Evolutionary conservation across 2,888 invertebrate species (phyloP).

Genomic region (Coenonympha glycerion): DNA sequence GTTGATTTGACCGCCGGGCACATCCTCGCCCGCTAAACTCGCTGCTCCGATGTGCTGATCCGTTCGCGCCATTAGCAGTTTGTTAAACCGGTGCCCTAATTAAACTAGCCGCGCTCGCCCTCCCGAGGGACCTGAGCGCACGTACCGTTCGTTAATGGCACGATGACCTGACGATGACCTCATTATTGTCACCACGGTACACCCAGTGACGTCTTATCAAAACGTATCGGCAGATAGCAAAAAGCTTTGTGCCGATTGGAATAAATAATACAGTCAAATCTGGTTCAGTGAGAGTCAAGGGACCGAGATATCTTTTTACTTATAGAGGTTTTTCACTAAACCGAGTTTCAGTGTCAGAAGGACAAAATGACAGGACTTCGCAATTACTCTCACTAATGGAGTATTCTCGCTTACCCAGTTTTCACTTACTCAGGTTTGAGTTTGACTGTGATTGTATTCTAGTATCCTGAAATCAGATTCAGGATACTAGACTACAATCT

Average conservation of each 20-base stretch:
- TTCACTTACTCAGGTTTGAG: too few relatives aligned
- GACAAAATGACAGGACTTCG: too few relatives aligned
- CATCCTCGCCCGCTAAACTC: slow-evolving; percentile 30
- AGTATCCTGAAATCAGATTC: too few relatives aligned
- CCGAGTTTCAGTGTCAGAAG: too few relatives aligned
- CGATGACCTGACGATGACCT: slow-evolving; percentile 4
- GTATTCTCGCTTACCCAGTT: too few relatives aligned
- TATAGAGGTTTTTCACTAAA: too few relatives aligned
- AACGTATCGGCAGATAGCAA: neutral
- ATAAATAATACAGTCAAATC: too few relatives aligned
- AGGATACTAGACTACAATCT: too few relatives aligned
- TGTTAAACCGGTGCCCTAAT: slow-evolving; percentile 39
- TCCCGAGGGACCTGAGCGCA: slow-evolving; percentile 13
- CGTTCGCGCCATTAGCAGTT: slow-evolving; percentile 42
- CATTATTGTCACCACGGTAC: neutral
- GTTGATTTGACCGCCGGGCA: slow-evolving; percentile 68
- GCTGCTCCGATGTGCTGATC: slow-evolving; percentile 48
- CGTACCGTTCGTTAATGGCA: slow-evolving; percentile 12
- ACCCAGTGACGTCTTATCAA: slow-evolving; percentile 6
- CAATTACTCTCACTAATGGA: too few relatives aligned
- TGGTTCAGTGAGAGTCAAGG: too few relatives aligned
- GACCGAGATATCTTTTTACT: too few relatives aligned
- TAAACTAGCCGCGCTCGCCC: slow-evolving; percentile 29
- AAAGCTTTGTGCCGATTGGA: neutral
- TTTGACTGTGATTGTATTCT: too few relatives aligned